Conservation (phyloP, 1,140 invertebrate genomes). For the Listronotus oregonensis region DNA sequence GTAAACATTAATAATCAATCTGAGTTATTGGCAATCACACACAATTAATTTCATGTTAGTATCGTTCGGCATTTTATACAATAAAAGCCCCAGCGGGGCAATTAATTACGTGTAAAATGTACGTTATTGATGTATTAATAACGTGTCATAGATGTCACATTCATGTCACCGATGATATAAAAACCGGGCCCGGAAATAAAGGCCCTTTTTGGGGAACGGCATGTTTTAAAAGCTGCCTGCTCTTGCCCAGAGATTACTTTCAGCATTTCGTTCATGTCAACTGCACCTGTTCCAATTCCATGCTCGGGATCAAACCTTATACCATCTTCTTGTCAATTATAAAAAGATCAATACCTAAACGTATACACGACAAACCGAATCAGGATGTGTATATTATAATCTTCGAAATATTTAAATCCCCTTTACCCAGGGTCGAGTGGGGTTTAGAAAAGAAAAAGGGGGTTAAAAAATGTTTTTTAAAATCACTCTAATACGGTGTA, state of each 20-base stretch:
- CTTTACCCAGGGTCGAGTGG: too few relatives aligned
- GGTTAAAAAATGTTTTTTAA: too few relatives aligned
- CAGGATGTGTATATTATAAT: too few relatives aligned
- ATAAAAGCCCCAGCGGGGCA: slow-evolving; percentile 18
- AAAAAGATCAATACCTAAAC: too few relatives aligned
- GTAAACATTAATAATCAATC: slow-evolving; percentile 24
- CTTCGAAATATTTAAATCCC: too few relatives aligned
- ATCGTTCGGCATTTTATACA: slow-evolving; percentile 27
- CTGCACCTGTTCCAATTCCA: slow-evolving; percentile 35
- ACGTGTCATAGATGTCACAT: slow-evolving; percentile 34
- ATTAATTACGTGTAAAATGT: slow-evolving; percentile 34
- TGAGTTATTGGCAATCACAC: not conserved
- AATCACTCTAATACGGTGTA: too few relatives aligned
- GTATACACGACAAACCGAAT: too few relatives aligned
- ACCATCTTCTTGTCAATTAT: slow-evolving; percentile 35
- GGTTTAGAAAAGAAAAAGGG: too few relatives aligned
- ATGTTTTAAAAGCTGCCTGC: slow-evolving; percentile 29
- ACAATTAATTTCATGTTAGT: slow-evolving; percentile 14
- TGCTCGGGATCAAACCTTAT: slow-evolving; percentile 31
- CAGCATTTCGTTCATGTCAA: slow-evolving; percentile 34
- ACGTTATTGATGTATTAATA: slow-evolving; percentile 37
- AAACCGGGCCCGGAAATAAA: slow-evolving; percentile 29
- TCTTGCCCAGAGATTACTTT: slow-evolving; percentile 36
- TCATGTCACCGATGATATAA: slow-evolving; percentile 23
- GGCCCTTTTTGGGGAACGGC: slow-evolving; percentile 32